Conservation (phyloP, 2,113 vertebrate genomes). For the Pollimyrus isidori region DNA sequence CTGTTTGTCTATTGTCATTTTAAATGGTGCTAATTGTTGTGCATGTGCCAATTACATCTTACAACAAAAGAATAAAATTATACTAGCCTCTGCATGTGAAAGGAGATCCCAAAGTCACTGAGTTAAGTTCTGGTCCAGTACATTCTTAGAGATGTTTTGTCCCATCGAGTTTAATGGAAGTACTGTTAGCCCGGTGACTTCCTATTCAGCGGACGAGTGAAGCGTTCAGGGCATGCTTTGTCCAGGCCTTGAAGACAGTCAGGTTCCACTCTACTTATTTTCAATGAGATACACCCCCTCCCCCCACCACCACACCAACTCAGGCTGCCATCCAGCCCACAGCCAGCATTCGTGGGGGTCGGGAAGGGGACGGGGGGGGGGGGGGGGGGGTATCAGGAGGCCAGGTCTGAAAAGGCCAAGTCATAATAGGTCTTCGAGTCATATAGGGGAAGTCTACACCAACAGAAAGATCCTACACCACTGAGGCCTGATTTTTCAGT, state of each 20-base stretch:
- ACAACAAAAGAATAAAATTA: not conserved
- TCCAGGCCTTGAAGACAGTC: constrained; percentile 44
- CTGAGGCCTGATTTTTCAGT: not conserved
- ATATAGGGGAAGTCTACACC: not conserved
- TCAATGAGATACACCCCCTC: constrained; percentile 37
- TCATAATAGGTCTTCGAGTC: not conserved
- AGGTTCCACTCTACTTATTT: constrained; percentile 50
- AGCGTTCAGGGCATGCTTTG: constrained; percentile 53
- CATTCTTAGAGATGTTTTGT: not conserved
- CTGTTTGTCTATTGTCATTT: not conserved
- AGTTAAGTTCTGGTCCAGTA: not conserved
- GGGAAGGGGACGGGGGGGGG: not conserved
- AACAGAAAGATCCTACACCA: not conserved
- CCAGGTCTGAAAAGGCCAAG: not conserved
- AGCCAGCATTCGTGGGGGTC: not conserved
- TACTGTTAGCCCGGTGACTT: constrained; percentile 41
- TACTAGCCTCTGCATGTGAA: not conserved
- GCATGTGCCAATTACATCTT: not conserved
- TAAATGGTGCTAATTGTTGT: constrained; percentile 5
- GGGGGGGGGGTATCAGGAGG: not conserved
- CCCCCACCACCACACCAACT: constrained; percentile 12
- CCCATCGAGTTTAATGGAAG: constrained; percentile 18
- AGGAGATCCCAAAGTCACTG: not conserved
- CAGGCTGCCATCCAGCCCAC: constrained; percentile 16
- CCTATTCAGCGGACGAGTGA: constrained; percentile 51